Conservation (phyloP, 2,113 vertebrate species). For the Uria aalge region DNA sequence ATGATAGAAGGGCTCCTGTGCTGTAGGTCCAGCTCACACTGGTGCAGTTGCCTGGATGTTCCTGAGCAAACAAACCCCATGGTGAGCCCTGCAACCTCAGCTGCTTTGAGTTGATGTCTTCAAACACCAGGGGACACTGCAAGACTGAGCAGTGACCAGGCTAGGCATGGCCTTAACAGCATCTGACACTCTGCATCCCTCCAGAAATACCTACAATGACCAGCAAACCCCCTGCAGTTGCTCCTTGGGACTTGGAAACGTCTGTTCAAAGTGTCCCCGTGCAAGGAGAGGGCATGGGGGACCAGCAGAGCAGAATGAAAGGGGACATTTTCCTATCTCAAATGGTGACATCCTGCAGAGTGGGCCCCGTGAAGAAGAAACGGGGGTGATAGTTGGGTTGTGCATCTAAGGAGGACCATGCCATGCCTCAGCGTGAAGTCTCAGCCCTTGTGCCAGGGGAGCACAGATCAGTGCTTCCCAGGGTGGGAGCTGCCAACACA, state of each 20-base stretch:
- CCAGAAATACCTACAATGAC: neutral
- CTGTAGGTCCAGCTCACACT: neutral
- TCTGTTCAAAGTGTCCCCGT: rapidly evolving
- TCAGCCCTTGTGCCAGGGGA: neutral
- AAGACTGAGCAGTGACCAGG: neutral
- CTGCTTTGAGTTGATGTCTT: neutral
- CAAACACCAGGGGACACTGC: slow-evolving; percentile 16
- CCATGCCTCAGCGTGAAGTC: neutral
- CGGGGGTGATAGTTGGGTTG: neutral
- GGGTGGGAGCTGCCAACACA: neutral
- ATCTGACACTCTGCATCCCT: neutral
- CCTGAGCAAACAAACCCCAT: neutral
- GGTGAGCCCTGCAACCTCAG: neutral
- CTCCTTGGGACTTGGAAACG: neutral
- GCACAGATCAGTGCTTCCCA: rapidly evolving
- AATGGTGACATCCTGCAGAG: no score
- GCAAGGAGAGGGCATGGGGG: neutral
- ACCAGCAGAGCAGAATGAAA: neutral
- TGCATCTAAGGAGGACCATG: neutral
- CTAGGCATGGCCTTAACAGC: neutral
- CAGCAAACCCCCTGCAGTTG: neutral
- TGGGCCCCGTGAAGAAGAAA: neutral
- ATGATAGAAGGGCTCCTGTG: neutral
- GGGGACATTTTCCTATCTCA: neutral
- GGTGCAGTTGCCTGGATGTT: neutral